Evolutionary conservation across 2,113 vertebrate species (phyloP), one percentile per base, ranked within the genome.

Genomic region (Gambusia holbrooki): DNA sequence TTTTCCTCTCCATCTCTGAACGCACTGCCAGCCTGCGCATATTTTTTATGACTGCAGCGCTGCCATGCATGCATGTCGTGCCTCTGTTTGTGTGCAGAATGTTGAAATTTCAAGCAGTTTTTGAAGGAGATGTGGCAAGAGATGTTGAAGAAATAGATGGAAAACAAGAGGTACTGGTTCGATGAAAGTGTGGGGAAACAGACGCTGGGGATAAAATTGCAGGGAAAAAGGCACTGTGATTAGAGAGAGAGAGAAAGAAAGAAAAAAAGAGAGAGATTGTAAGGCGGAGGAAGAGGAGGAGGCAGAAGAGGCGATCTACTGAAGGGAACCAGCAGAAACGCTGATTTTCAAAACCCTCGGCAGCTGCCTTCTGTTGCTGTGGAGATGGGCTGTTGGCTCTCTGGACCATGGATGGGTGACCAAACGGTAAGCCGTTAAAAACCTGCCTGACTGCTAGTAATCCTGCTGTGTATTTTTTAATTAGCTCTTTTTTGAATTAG

Each of bases 301-400:
- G 68, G 61, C 77, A 35, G 76, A 66, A 58, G 40, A 71, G 76
- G 65, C 63, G 73, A 84, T 82, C 86, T 79, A 72, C 81, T 84
- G 81, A 72, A 72, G 74, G 80, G 80, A 42, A 84, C 63, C 83
- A 84, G 77, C 74, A 84, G 84, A 74, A 62, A 87, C 35, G 61
- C 8, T 67, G 73, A 82, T 90, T 88, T 83, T 73, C 27, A 62
- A 73, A 69, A 79, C 62, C 54, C 42, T 62, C 74, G 78, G 84
- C 81, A 66, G 77, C 76, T 76, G 14, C 77, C 71, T 79, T 81
- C 87, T 79, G 89, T 89, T 85, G 84, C 87, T 58, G 84, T 90
- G 87, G 84, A 87, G 70, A 93, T 93, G 92, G 92, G 92, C 85
- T 93, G 92, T 83, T 93, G 92, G 92, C 88, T 93, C 62, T 93